Conservation (phyloP, 2,113 vertebrate genomes). For the Corythaixoides concolor region DNA sequence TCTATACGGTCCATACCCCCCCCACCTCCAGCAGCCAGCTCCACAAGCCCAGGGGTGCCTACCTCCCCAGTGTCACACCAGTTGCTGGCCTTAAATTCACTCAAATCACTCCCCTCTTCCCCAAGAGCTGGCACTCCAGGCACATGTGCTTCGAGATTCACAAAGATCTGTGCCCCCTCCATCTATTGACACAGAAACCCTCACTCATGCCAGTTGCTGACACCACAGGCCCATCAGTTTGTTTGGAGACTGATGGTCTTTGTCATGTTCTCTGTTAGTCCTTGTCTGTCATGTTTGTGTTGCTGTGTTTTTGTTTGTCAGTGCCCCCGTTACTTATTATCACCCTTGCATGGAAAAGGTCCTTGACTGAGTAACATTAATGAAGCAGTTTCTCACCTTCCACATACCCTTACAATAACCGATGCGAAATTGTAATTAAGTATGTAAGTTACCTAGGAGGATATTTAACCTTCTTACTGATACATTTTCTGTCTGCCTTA, state of each 20-base stretch:
- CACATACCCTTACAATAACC: background rate
- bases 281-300: background rate
- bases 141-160: background rate
- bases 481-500: background rate
- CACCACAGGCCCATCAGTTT: background rate
- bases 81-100: background rate
- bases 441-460: background rate
- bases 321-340: background rate
- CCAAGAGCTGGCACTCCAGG: background rate
- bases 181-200: background rate
- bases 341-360: background rate
- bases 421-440: background rate
- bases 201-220: fast-evolving
- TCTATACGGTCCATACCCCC: background rate
- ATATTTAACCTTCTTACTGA: background rate
- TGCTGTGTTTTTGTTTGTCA: background rate
- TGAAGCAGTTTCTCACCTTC: background rate
- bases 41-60: background rate
- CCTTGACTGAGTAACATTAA: background rate
- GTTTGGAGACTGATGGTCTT: background rate
- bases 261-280: background rate
- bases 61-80: background rate
- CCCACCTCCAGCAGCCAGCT: background rate
- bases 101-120: background rate
- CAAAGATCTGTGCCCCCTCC: too few species aligned